A percentile compares a stretch with the other conserved stretches of the same genome.
These are phyloP conservation scores for Drosophila erecta DNA, from an alignment of 1,140 invertebrate genomes.

Conservation along the genomic window DNA sequence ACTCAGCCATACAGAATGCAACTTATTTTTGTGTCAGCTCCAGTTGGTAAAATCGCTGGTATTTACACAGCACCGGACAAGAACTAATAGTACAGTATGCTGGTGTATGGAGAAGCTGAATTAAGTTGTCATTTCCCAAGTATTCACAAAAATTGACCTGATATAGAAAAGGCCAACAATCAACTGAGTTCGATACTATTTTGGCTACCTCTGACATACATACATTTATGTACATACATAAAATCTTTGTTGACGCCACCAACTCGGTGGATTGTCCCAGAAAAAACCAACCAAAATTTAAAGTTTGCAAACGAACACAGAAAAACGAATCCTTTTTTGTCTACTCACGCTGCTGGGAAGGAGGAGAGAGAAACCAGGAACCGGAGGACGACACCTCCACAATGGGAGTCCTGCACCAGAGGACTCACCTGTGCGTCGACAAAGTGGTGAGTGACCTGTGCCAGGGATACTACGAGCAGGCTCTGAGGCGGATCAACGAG, in stretches of 20 bases:
- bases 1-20: background rate
- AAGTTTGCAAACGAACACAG: conserved; percentile 37
- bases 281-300: conserved; percentile 26
- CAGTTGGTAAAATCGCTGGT: no score
- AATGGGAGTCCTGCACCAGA: background rate
- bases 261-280: background rate
- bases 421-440: conserved; percentile 12
- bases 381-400: no score
- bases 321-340: conserved; percentile 62
- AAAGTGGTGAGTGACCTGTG: conserved; percentile 40
- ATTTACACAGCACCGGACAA: no score
- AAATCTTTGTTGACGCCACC: background rate
- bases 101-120: no score
- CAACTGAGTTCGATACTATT: conserved; percentile 3
- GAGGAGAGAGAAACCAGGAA: conserved; percentile 1
- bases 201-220: background rate
- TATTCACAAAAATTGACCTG: background rate
- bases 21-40: no score
- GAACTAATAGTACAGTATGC: no score
- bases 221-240: background rate
- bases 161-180: background rate
- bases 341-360: conserved; percentile 63
- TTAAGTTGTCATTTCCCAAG: conserved; percentile 9
- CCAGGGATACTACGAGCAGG: conserved; percentile 52
- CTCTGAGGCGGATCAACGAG: conserved; percentile 48